Evolutionary conservation across 2,888 invertebrate genomes (phyloP), one percentile per base, ranked within the genome.

Genomic region (Ptilodon capucinus): DNA sequence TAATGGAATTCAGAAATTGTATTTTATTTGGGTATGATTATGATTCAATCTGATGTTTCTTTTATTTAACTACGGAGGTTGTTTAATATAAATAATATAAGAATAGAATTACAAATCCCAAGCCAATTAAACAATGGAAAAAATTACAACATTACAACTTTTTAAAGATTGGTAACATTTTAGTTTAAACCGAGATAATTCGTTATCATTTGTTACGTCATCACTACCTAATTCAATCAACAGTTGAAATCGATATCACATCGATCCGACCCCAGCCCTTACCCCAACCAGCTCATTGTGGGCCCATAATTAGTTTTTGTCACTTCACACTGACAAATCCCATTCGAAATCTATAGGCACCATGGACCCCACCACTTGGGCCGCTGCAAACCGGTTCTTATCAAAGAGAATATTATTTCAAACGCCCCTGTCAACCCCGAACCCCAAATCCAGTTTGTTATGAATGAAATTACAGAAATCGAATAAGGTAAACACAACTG

Each of bases 401-500:
- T 90, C 90, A 90, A 90, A 86, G 89, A 84, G 90, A 90, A 90
- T 90, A 89, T 90, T 90, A 91, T 91, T 91, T 88, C 89, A 91
- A 91, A 89, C 89, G 84, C 90, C 89, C 89, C 86, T 86, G 89
- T 85, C 86, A 86, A 84, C 84, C 86, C 87, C 86, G 81, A 84
- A 85, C 87, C 90, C 88, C 81, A 90, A 91, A 91, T 90, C 90
- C 89, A 86, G 91, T 90, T 91, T 90, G 89, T 89, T 89, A 89
- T 91, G 90, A 91, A 91, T 91, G 90, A 91, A 91, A 90, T 91
- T 91, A 91, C 88, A 89, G 89, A 90, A 91, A 91, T 91, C 91
- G 90, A 91, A 90, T 91, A 91, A 91, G 84, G 89, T 90, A 90
- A 90, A 91, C 90, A 91, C 87, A 89, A 89, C 89, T 84, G 86